These are phyloP conservation scores for Meandrina meandrites DNA, from an alignment of 92 coral and sea anemone species.

Conservation along the genomic window DNA sequence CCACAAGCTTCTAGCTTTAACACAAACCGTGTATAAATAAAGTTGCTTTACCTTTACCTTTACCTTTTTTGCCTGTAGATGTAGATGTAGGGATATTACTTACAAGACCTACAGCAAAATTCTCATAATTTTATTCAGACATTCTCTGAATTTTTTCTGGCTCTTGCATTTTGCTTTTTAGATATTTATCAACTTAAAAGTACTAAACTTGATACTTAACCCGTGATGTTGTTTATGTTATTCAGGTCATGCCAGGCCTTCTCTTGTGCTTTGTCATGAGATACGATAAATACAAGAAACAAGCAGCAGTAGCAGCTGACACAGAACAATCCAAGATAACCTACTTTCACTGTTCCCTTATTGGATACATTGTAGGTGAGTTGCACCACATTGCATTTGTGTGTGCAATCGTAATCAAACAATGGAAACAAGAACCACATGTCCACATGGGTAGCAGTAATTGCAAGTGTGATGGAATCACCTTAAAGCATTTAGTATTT, in stretches of 20 bases:
- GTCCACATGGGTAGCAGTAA: not conserved
- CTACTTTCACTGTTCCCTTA: constrained; percentile 93
- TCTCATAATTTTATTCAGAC: not conserved
- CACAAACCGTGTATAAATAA: no score
- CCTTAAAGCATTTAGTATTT: no score
- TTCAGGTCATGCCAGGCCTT: constrained; percentile 98
- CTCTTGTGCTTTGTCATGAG: constrained; percentile 95
- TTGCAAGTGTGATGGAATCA: not conserved
- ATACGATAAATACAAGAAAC: constrained; percentile 84
- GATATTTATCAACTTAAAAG: no score
- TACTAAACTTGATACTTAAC: no score
- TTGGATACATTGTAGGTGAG: constrained; percentile 98
- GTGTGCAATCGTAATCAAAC: not conserved
- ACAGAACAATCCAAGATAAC: constrained; percentile 80
- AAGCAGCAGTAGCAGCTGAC: constrained; percentile 66
- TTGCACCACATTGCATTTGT: not conserved
- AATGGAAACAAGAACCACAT: no score
- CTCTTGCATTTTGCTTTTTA: no score
- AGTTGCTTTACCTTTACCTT: no score
- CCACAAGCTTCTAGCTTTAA: no score
- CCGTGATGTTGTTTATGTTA: not conserved
- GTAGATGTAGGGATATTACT: not conserved
- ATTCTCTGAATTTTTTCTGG: not conserved
- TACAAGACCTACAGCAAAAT: not conserved
- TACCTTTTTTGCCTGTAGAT: no score